Percentiles rank a stretch among this genome's conserved stretches.
Conservation (phyloP, 1,140 invertebrate genomes). For the Drosophila pachea region DNA sequence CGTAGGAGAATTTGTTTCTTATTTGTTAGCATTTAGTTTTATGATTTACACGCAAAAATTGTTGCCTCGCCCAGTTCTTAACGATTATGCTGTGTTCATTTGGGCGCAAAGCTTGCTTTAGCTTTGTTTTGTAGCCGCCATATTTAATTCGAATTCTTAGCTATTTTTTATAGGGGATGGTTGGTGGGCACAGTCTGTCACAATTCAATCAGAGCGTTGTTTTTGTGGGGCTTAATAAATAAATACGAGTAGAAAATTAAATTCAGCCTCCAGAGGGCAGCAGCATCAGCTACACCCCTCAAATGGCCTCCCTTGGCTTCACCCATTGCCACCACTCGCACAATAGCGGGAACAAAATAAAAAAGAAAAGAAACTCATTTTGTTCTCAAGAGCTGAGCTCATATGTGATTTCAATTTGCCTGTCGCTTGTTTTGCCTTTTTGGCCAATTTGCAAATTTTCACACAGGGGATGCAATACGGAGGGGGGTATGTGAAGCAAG, state of each 20-base stretch:
- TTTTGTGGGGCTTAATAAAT: slow-evolving; percentile 68
- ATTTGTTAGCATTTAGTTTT: slow-evolving; percentile 29
- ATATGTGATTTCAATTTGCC: slow-evolving; percentile 65
- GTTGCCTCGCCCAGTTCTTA: slow-evolving; percentile 30
- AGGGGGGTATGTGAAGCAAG: slow-evolving; percentile 10
- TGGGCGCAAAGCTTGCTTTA: slow-evolving; percentile 13
- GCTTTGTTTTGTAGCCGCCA: slow-evolving; percentile 23
- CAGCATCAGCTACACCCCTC: slow-evolving; percentile 39
- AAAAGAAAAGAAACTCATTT: slow-evolving; percentile 34
- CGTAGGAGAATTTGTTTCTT: slow-evolving; percentile 45
- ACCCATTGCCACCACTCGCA: not conserved
- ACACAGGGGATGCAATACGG: slow-evolving; percentile 40
- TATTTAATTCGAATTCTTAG: slow-evolving; percentile 69
- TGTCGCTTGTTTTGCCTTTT: slow-evolving; percentile 49
- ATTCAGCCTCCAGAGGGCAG: slow-evolving; percentile 62
- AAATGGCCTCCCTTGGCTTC: not conserved
- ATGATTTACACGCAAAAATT: slow-evolving; percentile 27
- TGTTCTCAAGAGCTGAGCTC: slow-evolving; percentile 33
- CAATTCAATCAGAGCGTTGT: slow-evolving; percentile 70
- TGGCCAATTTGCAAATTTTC: slow-evolving; percentile 76
- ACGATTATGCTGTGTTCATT: slow-evolving; percentile 52
- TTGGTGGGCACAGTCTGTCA: slow-evolving; percentile 53
- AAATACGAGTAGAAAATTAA: slow-evolving; percentile 71
- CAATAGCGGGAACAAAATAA: not conserved
- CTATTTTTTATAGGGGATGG: slow-evolving; percentile 15